These are phyloP conservation scores for Musca vetustissima DNA, from an alignment of 1,140 invertebrate genomes.

Conservation along the genomic window DNA sequence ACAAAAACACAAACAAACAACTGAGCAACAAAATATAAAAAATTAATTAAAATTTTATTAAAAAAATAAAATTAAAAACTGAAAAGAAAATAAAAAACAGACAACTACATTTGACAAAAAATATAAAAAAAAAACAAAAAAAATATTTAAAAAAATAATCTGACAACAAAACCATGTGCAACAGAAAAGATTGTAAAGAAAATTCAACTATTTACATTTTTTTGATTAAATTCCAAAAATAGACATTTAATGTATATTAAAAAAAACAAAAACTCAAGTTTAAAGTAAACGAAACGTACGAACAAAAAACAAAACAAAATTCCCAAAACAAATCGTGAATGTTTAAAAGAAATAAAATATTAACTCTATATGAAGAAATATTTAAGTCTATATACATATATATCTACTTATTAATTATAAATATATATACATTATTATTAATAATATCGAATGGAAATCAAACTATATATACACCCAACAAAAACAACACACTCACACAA, in stretches of 20 bases:
- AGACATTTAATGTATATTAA: neutral
- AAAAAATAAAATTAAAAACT: slow-evolving; percentile 9
- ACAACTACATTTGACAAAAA: neutral
- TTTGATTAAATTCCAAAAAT: slow-evolving; percentile 7
- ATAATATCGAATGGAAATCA: too few species aligned
- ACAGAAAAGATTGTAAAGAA: slow-evolving; percentile 18
- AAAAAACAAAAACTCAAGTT: neutral
- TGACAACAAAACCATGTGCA: slow-evolving; percentile 6
- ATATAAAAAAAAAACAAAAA: slow-evolving; percentile 18
- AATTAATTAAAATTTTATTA: slow-evolving; percentile 1
- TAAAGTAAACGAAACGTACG: too few species aligned
- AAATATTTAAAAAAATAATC: neutral
- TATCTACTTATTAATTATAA: neutral
- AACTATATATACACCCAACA: too few species aligned
- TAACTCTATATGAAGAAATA: neutral
- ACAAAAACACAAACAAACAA: neutral
- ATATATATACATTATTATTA: neutral
- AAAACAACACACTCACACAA: too few species aligned
- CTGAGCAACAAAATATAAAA: too few species aligned
- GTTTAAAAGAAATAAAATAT: neutral
- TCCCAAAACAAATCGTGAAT: too few species aligned
- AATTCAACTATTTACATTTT: slow-evolving; percentile 22
- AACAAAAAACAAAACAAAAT: too few species aligned
- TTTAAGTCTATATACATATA: neutral
- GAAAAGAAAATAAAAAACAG: too few species aligned